Conservation (phyloP, 2,113 vertebrate genomes). For the Ornithorhynchus anatinus region DNA sequence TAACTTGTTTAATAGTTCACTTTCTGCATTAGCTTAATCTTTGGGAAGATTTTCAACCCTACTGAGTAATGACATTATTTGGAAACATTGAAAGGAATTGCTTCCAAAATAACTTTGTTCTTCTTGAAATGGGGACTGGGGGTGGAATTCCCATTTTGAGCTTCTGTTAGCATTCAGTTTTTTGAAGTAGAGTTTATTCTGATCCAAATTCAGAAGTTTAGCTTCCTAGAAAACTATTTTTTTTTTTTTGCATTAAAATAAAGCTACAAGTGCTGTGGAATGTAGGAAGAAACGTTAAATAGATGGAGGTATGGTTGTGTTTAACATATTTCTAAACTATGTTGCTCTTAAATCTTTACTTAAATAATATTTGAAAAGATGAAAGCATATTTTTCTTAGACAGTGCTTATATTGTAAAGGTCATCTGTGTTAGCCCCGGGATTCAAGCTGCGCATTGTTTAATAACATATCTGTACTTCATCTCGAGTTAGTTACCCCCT, state of each 20-base stretch:
- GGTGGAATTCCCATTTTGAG: too few species aligned
- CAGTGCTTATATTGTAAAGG: conserved; percentile 61
- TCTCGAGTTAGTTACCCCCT: conserved; percentile 61
- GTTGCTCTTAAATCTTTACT: conserved; percentile 61
- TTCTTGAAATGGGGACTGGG: too few species aligned
- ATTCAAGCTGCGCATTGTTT: conserved; percentile 68
- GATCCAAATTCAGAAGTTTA: too few species aligned
- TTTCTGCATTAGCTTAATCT: too few species aligned
- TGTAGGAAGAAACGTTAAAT: conserved; percentile 32
- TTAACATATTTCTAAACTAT: conserved; percentile 54
- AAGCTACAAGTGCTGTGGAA: conserved; percentile 13
- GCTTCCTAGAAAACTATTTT: background rate
- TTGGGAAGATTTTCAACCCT: too few species aligned
- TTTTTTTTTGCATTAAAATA: conserved; percentile 45
- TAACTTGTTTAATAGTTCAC: too few species aligned
- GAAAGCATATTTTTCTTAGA: conserved; percentile 63
- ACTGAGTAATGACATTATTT: too few species aligned
- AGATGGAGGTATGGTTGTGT: conserved; percentile 47
- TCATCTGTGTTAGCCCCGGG: conserved; percentile 57
- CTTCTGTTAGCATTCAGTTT: too few species aligned
- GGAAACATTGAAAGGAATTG: too few species aligned
- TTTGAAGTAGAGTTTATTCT: too few species aligned
- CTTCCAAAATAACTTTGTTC: too few species aligned
- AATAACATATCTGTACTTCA: conserved; percentile 69
- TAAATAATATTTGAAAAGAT: conserved; percentile 58